These are phyloP conservation scores for Selene dorsalis DNA, from an alignment of 2,797 vertebrate genomes.

Conservation along the genomic window DNA sequence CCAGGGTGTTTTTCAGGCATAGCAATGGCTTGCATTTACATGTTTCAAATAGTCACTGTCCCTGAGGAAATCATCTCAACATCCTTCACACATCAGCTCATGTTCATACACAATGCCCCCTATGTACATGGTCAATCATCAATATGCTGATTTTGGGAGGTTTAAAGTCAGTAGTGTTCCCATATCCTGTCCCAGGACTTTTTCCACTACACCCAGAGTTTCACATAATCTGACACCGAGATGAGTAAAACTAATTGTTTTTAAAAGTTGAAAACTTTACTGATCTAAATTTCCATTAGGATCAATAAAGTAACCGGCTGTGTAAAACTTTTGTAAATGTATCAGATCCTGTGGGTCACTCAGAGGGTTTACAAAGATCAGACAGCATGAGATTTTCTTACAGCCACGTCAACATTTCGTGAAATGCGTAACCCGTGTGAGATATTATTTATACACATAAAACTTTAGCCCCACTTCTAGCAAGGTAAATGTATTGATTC, in stretches of 20 bases:
- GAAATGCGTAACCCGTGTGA: background rate
- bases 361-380: background rate
- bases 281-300: no score
- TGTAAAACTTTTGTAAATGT: background rate
- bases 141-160: background rate
- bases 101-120: background rate
- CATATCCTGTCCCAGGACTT: background rate
- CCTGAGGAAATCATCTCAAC: conserved; percentile 20
- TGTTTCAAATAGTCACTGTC: conserved; percentile 33
- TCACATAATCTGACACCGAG: background rate
- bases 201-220: background rate
- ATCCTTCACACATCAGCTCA: conserved; percentile 1
- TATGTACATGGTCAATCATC: background rate
- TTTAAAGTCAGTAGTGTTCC: background rate
- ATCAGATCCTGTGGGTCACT: background rate
- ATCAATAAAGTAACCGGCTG: no score
- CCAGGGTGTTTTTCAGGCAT: conserved; percentile 5
- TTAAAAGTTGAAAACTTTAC: background rate
- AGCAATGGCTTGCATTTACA: conserved; percentile 18
- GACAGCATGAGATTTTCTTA: background rate
- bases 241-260: background rate
- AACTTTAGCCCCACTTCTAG: background rate
- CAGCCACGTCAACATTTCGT: background rate
- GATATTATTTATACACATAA: background rate
- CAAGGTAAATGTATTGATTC: background rate